A percentile compares a stretch with the other conserved stretches of the same genome.
phyloP scores from a whole-genome alignment of 1,140 invertebrate species.

The Zophobas morio region DNA sequence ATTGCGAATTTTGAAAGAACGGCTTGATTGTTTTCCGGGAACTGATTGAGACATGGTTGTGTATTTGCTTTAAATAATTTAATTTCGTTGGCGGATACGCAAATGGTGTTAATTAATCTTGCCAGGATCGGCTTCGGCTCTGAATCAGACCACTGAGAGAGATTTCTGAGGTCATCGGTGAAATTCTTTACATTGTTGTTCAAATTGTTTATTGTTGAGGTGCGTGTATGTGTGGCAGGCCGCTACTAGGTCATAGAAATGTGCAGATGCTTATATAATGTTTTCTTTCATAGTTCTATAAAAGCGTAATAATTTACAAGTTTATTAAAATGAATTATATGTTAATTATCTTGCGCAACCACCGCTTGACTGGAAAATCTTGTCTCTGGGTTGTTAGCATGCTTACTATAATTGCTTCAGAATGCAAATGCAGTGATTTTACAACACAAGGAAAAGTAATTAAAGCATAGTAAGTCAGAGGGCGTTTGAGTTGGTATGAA shows the following conservation, averaged over 20 bases:
- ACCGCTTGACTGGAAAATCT: neutral
- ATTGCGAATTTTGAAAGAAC: slow-evolving; percentile 34
- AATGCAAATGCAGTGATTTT: neutral
- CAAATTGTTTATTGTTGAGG: neutral
- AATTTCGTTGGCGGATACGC: neutral
- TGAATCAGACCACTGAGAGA: neutral
- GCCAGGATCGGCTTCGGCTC: neutral
- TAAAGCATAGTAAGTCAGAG: no score
- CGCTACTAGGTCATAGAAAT: slow-evolving; percentile 35
- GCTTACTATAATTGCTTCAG: neutral
- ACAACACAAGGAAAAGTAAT: neutral
- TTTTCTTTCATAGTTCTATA: slow-evolving; percentile 12
- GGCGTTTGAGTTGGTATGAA: no score
- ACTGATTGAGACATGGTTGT: neutral
- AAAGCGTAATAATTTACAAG: slow-evolving; percentile 9
- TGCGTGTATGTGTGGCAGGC: slow-evolving; percentile 5
- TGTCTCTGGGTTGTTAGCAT: neutral
- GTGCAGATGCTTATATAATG: slow-evolving; percentile 38
- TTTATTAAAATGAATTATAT: slow-evolving; percentile 7
- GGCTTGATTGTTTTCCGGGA: slow-evolving; percentile 11
- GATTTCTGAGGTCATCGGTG: slow-evolving; percentile 29
- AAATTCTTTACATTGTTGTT: slow-evolving; percentile 35
- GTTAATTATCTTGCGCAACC: neutral
- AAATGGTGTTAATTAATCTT: neutral
- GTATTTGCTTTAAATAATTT: neutral